Evolutionary conservation across 30 jellyfish, hydroid and myxozoan species (phyloP).

Genomic region (Turritopsis rubra): DNA sequence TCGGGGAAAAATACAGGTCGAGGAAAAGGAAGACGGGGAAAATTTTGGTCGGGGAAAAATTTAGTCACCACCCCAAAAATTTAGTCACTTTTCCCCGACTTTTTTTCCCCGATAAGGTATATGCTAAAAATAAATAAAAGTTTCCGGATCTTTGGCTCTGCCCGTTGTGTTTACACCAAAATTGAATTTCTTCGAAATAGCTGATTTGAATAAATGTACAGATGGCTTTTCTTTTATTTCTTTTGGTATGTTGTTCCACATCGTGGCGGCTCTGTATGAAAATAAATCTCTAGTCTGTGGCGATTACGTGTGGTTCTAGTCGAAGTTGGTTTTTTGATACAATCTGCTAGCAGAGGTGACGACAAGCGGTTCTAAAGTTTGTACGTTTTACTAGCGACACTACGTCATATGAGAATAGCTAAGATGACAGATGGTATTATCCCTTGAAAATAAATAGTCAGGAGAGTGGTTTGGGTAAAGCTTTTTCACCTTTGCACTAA

Average conservation of each 20-base stretch:
- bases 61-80: too few species aligned
- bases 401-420: neutral
- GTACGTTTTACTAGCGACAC: neutral
- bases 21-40: too few species aligned
- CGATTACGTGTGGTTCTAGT: neutral
- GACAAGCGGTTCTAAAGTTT: neutral
- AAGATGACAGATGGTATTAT: neutral
- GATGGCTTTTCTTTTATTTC: neutral
- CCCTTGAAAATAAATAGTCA: neutral
- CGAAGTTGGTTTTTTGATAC: neutral
- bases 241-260: neutral
- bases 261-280: neutral
- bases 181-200: neutral
- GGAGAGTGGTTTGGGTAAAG: neutral
- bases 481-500: neutral
- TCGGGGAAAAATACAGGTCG: too few species aligned
- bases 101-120: too few species aligned
- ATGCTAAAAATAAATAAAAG: too few species aligned
- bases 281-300: neutral
- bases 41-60: too few species aligned
- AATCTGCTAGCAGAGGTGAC: neutral
- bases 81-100: too few species aligned
- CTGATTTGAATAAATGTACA: neutral
- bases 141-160: neutral
- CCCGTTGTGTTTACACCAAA: neutral